Percentiles rank a stretch among this genome's conserved stretches.
Evolutionary conservation across 2,113 vertebrate genomes (phyloP).

Genomic region (Pelobates fuscus): DNA sequence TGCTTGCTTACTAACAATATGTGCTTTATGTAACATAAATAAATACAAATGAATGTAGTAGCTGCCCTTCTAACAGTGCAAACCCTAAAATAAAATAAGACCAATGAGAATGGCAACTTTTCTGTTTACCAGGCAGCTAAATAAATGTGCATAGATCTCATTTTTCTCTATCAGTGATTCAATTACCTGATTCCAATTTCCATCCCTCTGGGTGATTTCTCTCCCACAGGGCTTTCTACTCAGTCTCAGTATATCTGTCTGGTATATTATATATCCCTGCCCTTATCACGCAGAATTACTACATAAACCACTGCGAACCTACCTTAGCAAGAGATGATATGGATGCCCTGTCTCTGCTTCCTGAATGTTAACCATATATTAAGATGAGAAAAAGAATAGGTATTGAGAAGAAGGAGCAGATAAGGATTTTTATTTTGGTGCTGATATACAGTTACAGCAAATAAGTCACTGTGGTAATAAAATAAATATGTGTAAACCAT

Average conservation of each 20-base stretch:
- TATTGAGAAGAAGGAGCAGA: not conserved
- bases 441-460: not conserved
- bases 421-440: not conserved
- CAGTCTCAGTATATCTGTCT: slow-evolving; percentile 15
- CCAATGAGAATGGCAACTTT: slow-evolving; percentile 11
- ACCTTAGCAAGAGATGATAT: not conserved
- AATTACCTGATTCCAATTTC: slow-evolving; percentile 43
- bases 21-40: no score
- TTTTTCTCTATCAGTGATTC: slow-evolving; percentile 42
- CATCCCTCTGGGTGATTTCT: slow-evolving; percentile 49
- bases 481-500: no score
- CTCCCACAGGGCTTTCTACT: slow-evolving; percentile 36
- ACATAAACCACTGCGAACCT: slow-evolving; percentile 12
- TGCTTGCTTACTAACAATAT: no score
- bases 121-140: slow-evolving; percentile 5
- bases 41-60: no score
- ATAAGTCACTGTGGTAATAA: no score
- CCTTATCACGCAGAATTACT: slow-evolving; percentile 20
- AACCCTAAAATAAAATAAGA: no score
- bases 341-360: not conserved
- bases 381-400: not conserved
- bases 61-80: no score
- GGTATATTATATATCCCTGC: slow-evolving; percentile 15
- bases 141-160: slow-evolving; percentile 23
- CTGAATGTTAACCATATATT: not conserved